phyloP scores from a whole-genome alignment of 2,888 invertebrate species.

The Pollenia angustigena region DNA sequence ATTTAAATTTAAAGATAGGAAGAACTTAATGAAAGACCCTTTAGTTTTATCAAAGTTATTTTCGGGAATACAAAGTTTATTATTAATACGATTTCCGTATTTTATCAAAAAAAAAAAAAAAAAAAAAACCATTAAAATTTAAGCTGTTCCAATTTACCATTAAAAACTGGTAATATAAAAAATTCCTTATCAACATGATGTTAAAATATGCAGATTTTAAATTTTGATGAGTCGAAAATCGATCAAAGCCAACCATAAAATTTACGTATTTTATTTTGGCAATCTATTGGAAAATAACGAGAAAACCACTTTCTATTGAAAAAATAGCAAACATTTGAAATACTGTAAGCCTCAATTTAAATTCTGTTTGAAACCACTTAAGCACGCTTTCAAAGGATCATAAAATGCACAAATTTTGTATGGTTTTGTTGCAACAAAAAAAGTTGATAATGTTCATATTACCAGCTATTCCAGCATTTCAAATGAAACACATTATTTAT shows the following conservation, averaged over 20 bases:
- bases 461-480: neutral
- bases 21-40: too few species aligned
- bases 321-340: neutral
- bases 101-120: too few species aligned
- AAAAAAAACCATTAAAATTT: too few species aligned
- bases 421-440: neutral
- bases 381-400: conserved; percentile 13
- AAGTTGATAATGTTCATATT: conserved; percentile 1
- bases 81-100: too few species aligned
- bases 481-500: conserved; percentile 31
- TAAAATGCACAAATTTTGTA: conserved; percentile 24
- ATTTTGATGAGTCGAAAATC: conserved; percentile 39
- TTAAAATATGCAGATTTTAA: conserved; percentile 6
- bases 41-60: too few species aligned
- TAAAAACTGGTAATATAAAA: conserved; percentile 7
- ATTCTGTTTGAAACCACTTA: conserved; percentile 39
- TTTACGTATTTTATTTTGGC: conserved; percentile 14
- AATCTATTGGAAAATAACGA: conserved; percentile 28
- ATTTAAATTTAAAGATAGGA: too few species aligned
- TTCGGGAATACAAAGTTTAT: too few species aligned
- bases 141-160: neutral
- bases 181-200: neutral
- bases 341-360: neutral
- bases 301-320: conserved; percentile 14
- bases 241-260: conserved; percentile 43